phyloP scores from a whole-genome alignment of 2,888 invertebrate genomes.

The Dolomedes plantarius region DNA sequence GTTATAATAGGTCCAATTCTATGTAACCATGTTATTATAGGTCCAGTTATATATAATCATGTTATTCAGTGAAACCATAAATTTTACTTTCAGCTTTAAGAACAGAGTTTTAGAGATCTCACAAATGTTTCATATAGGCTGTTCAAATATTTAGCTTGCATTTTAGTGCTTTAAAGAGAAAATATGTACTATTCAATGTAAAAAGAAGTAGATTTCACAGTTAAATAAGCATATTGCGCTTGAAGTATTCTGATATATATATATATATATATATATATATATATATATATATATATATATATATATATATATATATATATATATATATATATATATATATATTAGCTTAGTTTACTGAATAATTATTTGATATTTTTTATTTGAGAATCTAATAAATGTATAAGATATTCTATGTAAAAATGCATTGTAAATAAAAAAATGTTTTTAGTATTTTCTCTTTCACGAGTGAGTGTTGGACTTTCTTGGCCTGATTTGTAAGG shows the following conservation, averaged over 20 bases:
- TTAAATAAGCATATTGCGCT: background rate
- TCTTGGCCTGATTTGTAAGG: too few species aligned
- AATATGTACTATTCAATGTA: background rate
- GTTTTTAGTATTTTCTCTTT: background rate
- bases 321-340: too few species aligned
- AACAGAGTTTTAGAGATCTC: background rate
- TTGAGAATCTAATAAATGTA: background rate
- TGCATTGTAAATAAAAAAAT: background rate
- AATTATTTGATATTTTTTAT: conserved; percentile 3
- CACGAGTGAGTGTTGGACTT: background rate
- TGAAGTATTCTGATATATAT: background rate
- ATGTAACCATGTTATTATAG: background rate
- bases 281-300: too few species aligned
- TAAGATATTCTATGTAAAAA: background rate
- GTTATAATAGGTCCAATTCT: background rate
- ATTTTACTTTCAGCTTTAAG: background rate
- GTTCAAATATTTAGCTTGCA: background rate
- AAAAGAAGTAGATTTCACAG: background rate
- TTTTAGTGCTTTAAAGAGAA: background rate
- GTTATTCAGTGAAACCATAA: background rate
- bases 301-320: too few species aligned
- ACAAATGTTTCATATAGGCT: background rate
- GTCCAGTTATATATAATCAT: background rate
- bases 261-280: too few species aligned
- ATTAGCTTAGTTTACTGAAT: background rate